Evolutionary conservation across 2,113 vertebrate species (phyloP).

Genomic region (Hippocampus guttulatus): DNA sequence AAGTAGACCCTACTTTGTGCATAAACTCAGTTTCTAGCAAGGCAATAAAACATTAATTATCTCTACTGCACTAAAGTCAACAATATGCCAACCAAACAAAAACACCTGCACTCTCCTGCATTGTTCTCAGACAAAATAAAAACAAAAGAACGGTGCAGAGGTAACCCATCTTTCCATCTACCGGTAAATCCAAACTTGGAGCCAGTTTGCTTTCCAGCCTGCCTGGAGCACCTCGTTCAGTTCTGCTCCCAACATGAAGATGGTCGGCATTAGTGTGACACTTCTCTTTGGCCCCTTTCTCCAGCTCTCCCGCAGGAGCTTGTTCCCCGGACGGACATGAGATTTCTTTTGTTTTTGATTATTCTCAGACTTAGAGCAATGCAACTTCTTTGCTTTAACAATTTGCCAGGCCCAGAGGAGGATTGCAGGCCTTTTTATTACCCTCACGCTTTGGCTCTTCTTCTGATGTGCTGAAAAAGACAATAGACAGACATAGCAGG

Average conservation of each 20-base stretch:
- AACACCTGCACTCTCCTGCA: conserved; percentile 13
- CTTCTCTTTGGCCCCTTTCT: conserved; percentile 9
- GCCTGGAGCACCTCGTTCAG: conserved; percentile 24
- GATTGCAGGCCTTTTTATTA: conserved; percentile 55
- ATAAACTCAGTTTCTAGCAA: conserved; percentile 15
- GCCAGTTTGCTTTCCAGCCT: conserved; percentile 16
- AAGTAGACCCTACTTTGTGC: conserved; percentile 4
- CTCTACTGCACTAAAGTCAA: conserved; percentile 24
- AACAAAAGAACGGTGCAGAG: not conserved
- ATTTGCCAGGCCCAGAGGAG: conserved; percentile 62
- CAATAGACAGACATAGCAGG: conserved; percentile 46
- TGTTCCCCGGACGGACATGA: conserved; percentile 52
- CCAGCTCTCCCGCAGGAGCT: conserved; percentile 35
- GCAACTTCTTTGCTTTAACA: conserved; percentile 64
- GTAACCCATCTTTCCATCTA: conserved; percentile 5
- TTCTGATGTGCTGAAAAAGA: conserved; percentile 66
- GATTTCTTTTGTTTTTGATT: conserved; percentile 70
- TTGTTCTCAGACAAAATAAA: conserved; percentile 5
- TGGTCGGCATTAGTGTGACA: conserved; percentile 15
- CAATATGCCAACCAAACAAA: conserved; percentile 32
- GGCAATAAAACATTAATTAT: conserved; percentile 41
- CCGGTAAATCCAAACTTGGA: conserved; percentile 1
- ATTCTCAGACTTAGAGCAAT: conserved; percentile 56
- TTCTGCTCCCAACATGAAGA: conserved; percentile 29
- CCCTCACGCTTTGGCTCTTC: conserved; percentile 48